Evolutionary conservation across 2,888 invertebrate genomes (phyloP), one percentile per base, ranked within the genome.

Genomic region (Cephus sareptanus): DNA sequence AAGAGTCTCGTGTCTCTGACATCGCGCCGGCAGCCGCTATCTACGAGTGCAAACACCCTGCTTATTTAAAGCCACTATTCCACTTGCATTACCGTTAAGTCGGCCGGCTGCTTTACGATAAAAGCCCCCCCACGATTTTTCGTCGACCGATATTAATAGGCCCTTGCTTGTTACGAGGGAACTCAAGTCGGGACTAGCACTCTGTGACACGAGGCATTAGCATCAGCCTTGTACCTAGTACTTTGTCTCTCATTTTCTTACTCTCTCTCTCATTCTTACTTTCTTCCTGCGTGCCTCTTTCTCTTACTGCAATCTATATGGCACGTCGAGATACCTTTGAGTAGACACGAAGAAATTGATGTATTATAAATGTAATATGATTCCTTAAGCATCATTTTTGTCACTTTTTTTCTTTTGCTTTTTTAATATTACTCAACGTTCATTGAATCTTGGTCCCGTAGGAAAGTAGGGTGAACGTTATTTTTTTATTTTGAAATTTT

Each of bases 31-130:
- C 33, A 71, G 34, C 76, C 76, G 76, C 81, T 77, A 84, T 84
- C 86, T 86, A 80, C 85, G 81, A 86, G 82, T 82, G 85, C 87
- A 87, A 88, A 88, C 88, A 88, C 83, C 83, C 85, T 84, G 87
- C 85, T 88, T 88, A 87, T 88, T 87, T 87, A 87, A 86, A 87
- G 87, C 86, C 79, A 80, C 78, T 84, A 86, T 83, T 83, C 84
- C 80, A 81, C 81, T 79, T 81, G 79, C 79, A 69, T 76, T 83
- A 79, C 87, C 84, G 87, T 85, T 84, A 86, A 86, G 82, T 84
- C 85, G 82, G 80, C 82, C 80, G 56, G 56, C 23, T 82, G 86
- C 84, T 87, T 87, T 86, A 85, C 85, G 86, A 87, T 86, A 86
- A 87, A 87, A 87, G 84, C 85, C 82, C 79, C 81, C 77, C 56